These are phyloP conservation scores for Sphaerophoria taeniata DNA, from an alignment of 2,888 invertebrate genomes.

Conservation along the genomic window DNA sequence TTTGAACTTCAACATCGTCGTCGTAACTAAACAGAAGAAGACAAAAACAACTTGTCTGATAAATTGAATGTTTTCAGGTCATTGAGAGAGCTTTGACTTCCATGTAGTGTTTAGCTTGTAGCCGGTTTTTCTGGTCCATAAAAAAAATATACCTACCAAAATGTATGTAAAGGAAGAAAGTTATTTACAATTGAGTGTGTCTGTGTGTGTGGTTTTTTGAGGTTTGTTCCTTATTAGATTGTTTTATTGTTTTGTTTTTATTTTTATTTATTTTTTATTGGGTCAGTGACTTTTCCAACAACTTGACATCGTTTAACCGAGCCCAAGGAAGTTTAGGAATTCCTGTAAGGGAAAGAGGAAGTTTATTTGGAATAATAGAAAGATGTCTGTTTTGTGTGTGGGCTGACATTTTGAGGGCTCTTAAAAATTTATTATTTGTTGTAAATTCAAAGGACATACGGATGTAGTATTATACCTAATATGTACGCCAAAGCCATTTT, in stretches of 20 bases:
- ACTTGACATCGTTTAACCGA: not conserved
- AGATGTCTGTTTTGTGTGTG: not conserved
- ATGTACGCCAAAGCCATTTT: not conserved
- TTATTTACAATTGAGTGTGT: not conserved
- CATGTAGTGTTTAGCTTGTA: not conserved
- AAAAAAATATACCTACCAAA: not conserved
- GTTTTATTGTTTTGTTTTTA: slow-evolving; percentile 15
- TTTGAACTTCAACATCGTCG: slow-evolving; percentile 37
- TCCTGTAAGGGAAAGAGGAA: not conserved
- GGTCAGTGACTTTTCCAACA: slow-evolving; percentile 38
- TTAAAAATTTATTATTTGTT: not conserved
- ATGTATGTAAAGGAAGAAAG: slow-evolving; percentile 3
- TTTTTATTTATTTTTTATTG: not conserved
- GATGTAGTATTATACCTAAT: not conserved
- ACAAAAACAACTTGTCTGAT: slow-evolving; percentile 4
- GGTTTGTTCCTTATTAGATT: slow-evolving; percentile 14
- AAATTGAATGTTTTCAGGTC: slow-evolving; percentile 42
- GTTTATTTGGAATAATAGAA: not conserved
- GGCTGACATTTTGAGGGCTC: slow-evolving; percentile 16
- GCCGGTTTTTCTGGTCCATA: slow-evolving; percentile 49
- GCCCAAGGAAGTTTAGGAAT: not conserved
- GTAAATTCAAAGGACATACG: not conserved
- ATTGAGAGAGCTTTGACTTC: slow-evolving; percentile 51
- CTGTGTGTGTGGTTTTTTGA: not conserved
- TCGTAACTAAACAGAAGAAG: too few relatives aligned